Conservation (phyloP, 1,140 invertebrate species). For the Solenopsis invicta region DNA sequence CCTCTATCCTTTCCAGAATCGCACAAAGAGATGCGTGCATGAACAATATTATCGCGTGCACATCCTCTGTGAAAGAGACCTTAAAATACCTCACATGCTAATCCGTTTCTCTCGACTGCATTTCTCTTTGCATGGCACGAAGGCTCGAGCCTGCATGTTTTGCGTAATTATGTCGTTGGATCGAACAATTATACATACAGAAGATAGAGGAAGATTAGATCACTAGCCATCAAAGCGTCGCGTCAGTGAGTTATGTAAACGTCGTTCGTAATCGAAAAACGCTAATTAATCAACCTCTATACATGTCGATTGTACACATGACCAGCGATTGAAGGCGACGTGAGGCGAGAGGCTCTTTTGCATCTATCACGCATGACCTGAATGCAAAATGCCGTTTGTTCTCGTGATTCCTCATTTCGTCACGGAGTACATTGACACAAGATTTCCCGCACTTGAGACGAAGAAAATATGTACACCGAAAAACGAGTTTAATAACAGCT, state of each 20-base stretch:
- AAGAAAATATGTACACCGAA: conserved; percentile 1
- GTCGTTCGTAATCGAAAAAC: not conserved
- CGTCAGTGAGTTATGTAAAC: conserved; percentile 11
- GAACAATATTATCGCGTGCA: not conserved
- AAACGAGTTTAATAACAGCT: too few relatives aligned
- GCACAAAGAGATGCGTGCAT: not conserved
- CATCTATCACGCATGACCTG: conserved; percentile 11
- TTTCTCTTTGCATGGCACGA: not conserved
- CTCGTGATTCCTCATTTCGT: conserved; percentile 37
- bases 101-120: not conserved
- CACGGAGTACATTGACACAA: conserved; percentile 30
- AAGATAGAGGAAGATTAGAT: not conserved
- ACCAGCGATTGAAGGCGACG: not conserved
- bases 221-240: not conserved
- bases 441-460: conserved; percentile 4
- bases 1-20: not conserved
- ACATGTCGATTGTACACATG: not conserved
- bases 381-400: conserved; percentile 38
- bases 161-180: not conserved
- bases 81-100: not conserved
- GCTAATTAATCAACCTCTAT: conserved; percentile 34
- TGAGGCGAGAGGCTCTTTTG: not conserved
- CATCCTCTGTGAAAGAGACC: not conserved
- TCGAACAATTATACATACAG: not conserved
- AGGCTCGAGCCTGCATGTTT: not conserved